A percentile compares a stretch with the other conserved stretches of the same genome.
Conservation (phyloP, 2,113 vertebrate species). For the Vidua macroura region DNA sequence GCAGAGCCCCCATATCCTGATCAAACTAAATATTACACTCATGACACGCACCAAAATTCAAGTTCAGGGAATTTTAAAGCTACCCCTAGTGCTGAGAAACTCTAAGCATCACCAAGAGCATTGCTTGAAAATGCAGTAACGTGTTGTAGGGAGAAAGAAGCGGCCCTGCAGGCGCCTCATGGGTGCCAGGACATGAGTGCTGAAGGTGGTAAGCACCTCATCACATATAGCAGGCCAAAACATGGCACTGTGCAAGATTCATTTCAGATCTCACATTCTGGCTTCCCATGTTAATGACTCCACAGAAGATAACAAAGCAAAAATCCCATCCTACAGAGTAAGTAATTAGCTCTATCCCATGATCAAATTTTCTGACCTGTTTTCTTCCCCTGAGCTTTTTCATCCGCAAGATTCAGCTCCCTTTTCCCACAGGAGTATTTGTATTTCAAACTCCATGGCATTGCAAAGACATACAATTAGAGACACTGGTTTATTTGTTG, state of each 20-base stretch:
- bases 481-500: background rate
- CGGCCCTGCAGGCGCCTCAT: accelerated
- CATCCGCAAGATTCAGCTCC: background rate
- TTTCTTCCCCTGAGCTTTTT: background rate
- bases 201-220: background rate
- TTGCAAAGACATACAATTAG: background rate
- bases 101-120: background rate
- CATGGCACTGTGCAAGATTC: background rate
- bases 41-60: background rate
- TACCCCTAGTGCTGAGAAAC: background rate
- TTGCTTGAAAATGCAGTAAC: background rate
- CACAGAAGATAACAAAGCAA: background rate
- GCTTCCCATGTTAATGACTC: background rate
- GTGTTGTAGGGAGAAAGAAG: background rate
- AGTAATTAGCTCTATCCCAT: background rate
- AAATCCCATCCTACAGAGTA: background rate
- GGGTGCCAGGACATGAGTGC: background rate
- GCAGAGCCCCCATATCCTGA: background rate
- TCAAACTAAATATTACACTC: background rate
- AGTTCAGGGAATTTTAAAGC: background rate
- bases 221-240: background rate
- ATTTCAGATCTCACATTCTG: background rate
- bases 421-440: background rate
- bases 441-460: background rate
- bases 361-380: background rate